Conservation (phyloP, 2,888 invertebrate genomes). For the Leucophenga montana region DNA sequence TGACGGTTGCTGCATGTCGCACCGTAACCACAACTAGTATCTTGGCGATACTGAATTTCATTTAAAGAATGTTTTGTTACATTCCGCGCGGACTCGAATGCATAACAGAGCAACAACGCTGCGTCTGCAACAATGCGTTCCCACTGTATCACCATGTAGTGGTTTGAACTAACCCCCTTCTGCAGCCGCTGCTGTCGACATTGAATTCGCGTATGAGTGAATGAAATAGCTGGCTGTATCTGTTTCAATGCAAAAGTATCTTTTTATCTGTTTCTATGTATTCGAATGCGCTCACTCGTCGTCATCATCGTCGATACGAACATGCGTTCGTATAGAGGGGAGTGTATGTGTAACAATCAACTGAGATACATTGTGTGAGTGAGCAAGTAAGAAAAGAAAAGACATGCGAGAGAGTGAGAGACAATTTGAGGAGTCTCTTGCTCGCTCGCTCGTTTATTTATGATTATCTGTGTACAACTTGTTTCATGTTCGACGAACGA, state of each 20-base stretch:
- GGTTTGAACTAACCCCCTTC: background rate
- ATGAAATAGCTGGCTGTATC: conserved; percentile 39
- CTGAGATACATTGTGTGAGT: background rate
- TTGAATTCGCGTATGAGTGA: conserved; percentile 26
- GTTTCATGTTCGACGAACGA: conserved; percentile 63
- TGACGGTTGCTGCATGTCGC: background rate
- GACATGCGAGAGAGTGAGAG: conserved; percentile 17
- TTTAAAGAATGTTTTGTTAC: background rate
- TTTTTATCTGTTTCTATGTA: conserved; percentile 57
- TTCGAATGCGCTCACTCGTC: conserved; percentile 34
- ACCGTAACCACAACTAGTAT: conserved; percentile 23
- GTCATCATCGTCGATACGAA: background rate
- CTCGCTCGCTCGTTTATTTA: conserved; percentile 61
- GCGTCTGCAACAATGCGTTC: background rate
- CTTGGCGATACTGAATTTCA: conserved; percentile 29
- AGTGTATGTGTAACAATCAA: background rate
- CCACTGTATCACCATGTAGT: background rate
- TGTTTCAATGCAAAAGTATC: conserved; percentile 56
- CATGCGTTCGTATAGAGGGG: background rate
- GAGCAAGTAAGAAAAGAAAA: conserved; percentile 12
- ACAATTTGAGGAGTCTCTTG: background rate
- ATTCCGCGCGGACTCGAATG: background rate
- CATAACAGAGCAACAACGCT: too few species aligned
- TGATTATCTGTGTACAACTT: conserved; percentile 68
- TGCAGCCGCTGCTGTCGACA: background rate